Conservation (phyloP, 1,140 invertebrate species). For the Trialeurodes vaporariorum region DNA sequence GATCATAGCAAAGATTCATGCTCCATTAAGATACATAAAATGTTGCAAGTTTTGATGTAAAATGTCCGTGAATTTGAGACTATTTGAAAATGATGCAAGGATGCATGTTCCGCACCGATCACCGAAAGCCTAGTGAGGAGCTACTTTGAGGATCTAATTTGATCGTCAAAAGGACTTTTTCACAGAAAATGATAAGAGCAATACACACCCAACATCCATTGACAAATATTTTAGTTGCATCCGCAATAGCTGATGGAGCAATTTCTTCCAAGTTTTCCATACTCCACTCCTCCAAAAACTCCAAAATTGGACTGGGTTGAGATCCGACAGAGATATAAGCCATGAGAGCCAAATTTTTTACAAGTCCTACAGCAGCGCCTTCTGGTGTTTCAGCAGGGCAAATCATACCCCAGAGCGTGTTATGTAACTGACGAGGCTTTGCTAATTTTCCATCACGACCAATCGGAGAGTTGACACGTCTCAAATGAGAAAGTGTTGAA, state of each 20-base stretch:
- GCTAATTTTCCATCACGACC: constrained; percentile 96
- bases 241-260: constrained; percentile 85
- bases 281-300: constrained; percentile 99
- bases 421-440: constrained; percentile 94
- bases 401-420: constrained; percentile 98
- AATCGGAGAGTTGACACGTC: constrained; percentile 95
- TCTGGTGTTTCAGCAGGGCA: constrained; percentile 99
- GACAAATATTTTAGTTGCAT: constrained; percentile 98
- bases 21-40: no score
- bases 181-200: constrained; percentile 6
- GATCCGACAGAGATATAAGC: constrained; percentile 98
- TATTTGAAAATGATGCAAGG: no score
- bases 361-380: constrained; percentile 78
- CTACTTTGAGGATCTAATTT: no score
- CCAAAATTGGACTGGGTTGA: constrained; percentile 93
- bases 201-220: constrained; percentile 89
- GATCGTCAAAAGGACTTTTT: no score
- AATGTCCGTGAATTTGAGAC: no score
- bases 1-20: no score
- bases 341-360: constrained; percentile 98
- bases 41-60: background rate
- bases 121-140: no score
- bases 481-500: constrained; percentile 92
- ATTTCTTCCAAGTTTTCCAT: constrained; percentile 99
- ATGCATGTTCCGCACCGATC: no score